phyloP scores from a whole-genome alignment of 2,888 invertebrate species.

The Tetragnatha montana region DNA sequence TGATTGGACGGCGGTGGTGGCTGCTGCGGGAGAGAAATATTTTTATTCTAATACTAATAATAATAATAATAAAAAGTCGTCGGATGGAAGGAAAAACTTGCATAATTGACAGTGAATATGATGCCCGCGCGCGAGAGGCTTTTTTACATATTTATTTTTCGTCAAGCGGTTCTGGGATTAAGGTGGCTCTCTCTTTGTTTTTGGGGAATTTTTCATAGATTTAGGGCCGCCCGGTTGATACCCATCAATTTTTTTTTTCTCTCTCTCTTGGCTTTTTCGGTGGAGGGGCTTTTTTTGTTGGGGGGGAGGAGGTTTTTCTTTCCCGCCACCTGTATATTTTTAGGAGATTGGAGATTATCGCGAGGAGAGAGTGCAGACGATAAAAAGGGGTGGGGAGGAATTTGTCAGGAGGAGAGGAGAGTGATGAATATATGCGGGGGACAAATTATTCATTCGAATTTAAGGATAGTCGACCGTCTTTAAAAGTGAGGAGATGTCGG shows the following conservation, averaged over 20 bases:
- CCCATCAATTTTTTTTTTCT: conserved; percentile 34
- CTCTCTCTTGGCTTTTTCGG: background rate
- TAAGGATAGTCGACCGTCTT: background rate
- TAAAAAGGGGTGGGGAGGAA: background rate
- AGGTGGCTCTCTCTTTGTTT: conserved; percentile 30
- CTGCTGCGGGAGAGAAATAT: conserved; percentile 53
- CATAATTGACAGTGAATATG: conserved; percentile 66
- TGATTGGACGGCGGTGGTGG: conserved; percentile 60
- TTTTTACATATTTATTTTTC: conserved; percentile 59
- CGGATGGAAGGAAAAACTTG: conserved; percentile 52
- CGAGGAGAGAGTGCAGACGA: background rate
- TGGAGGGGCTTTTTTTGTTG: conserved; percentile 1
- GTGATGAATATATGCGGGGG: conserved; percentile 5
- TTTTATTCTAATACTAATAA: conserved; percentile 45
- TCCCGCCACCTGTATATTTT: conserved; percentile 10
- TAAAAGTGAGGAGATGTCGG: too few relatives aligned
- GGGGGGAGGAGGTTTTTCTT: background rate
- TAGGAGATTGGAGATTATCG: conserved; percentile 46
- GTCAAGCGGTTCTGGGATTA: conserved; percentile 48
- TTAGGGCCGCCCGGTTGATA: conserved; percentile 59
- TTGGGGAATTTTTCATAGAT: conserved; percentile 51
- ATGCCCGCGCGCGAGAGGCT: conserved; percentile 26
- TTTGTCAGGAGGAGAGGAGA: background rate
- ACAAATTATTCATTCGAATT: background rate
- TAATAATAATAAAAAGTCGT: conserved; percentile 54